Evolutionary conservation across 1,140 invertebrate species (phyloP).

Genomic region (Temnothorax nylanderi): DNA sequence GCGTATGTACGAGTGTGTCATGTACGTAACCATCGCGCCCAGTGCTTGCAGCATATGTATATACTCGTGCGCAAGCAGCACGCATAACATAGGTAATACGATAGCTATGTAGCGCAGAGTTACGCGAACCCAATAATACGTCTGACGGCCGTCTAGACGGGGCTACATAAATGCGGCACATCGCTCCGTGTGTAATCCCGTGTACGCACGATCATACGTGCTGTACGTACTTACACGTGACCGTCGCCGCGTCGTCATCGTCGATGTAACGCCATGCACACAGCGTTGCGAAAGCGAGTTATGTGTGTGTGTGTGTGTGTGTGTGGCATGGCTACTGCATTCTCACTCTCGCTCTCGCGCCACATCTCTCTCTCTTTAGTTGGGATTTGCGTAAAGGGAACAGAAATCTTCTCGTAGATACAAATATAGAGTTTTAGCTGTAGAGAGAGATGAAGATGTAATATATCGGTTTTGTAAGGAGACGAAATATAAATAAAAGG

Average conservation of each 20-base stretch:
- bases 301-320: background rate
- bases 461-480: slow-evolving; percentile 33
- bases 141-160: slow-evolving; percentile 84
- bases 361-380: background rate
- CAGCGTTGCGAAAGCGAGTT: slow-evolving; percentile 12
- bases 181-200: slow-evolving; percentile 64
- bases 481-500: slow-evolving; percentile 24
- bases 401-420: background rate
- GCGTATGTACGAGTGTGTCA: background rate
- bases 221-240: slow-evolving; percentile 48
- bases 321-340: slow-evolving; percentile 40
- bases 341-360: background rate
- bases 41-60: slow-evolving; percentile 6
- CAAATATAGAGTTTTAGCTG: background rate
- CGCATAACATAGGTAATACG: slow-evolving; percentile 70
- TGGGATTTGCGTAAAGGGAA: background rate
- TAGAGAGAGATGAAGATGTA: background rate
- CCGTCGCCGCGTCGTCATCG: slow-evolving; percentile 33
- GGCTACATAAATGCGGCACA: slow-evolving; percentile 74
- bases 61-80: slow-evolving; percentile 13
- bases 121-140: slow-evolving; percentile 83
- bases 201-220: slow-evolving; percentile 52
- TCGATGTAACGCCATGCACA: slow-evolving; percentile 37
- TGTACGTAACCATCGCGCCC: background rate
- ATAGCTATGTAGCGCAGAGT: slow-evolving; percentile 78